phyloP scores from a whole-genome alignment of 1,140 invertebrate genomes.

The Euborellia annulipes region DNA sequence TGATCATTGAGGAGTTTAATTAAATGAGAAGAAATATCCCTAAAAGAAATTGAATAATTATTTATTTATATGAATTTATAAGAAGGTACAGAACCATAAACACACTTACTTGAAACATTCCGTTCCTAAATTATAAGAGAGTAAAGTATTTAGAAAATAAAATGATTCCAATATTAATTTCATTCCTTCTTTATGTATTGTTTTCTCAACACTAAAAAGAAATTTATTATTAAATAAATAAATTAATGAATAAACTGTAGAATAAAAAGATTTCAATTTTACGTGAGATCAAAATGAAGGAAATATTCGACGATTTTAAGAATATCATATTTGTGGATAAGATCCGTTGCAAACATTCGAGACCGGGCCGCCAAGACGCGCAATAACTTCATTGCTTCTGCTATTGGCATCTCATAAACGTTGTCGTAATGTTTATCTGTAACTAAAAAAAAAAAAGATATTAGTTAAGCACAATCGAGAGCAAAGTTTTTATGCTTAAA shows the following conservation, averaged over 20 bases:
- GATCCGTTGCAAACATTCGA: slow-evolving; percentile 22
- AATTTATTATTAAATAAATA: slow-evolving; percentile 30
- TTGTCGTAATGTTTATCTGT: background rate
- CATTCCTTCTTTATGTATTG: slow-evolving; percentile 30
- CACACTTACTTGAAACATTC: too few species aligned
- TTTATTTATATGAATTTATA: too few species aligned
- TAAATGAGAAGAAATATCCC: too few species aligned
- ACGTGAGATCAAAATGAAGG: slow-evolving; percentile 1
- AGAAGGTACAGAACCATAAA: too few species aligned
- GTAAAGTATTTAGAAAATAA: slow-evolving; percentile 29
- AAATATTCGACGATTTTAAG: slow-evolving; percentile 1
- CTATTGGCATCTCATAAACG: slow-evolving; percentile 27
- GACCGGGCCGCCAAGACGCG: slow-evolving; percentile 31
- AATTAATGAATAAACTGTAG: slow-evolving; percentile 29
- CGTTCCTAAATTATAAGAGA: slow-evolving; percentile 26
- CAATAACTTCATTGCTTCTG: slow-evolving; percentile 33
- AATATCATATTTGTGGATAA: slow-evolving; percentile 17
- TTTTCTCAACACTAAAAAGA: slow-evolving; percentile 28
- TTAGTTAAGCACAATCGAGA: too few species aligned
- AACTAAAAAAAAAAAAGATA: background rate
- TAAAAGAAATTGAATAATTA: too few species aligned
- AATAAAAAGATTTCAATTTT: slow-evolving; percentile 11
- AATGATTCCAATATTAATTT: slow-evolving; percentile 41
- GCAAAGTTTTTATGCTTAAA: too few species aligned
- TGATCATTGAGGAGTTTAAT: too few species aligned